These are phyloP conservation scores for Brachylomia viminalis DNA, from an alignment of 2,888 invertebrate genomes.

Conservation along the genomic window DNA sequence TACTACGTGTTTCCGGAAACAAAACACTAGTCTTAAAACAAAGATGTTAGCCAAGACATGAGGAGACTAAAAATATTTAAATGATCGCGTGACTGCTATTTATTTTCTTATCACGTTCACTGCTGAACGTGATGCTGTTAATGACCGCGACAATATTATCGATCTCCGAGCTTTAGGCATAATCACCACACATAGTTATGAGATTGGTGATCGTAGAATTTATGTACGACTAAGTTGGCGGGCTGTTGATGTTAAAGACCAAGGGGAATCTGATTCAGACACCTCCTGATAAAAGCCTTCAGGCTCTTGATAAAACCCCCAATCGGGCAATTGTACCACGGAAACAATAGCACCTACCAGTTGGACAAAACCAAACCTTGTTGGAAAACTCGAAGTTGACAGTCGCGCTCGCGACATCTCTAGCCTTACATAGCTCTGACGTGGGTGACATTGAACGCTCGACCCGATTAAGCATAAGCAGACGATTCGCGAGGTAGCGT, in stretches of 20 bases:
- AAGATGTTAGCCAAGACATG: not conserved
- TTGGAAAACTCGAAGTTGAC: constrained; percentile 19
- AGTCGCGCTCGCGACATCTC: constrained; percentile 63
- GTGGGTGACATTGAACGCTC: constrained; percentile 85
- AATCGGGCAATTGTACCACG: not conserved
- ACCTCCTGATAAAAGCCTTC: not conserved
- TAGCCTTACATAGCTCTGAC: constrained; percentile 64
- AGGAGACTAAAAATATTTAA: not conserved
- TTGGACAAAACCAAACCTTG: not conserved
- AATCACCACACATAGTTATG: not conserved
- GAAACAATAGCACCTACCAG: not conserved
- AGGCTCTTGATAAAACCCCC: not conserved
- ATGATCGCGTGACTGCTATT: not conserved
- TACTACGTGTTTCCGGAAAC: not conserved
- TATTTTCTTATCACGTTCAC: constrained; percentile 19
- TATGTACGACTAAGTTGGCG: not conserved
- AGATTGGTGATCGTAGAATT: not conserved
- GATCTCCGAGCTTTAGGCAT: not conserved
- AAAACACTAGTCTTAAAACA: constrained; percentile 4
- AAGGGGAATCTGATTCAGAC: not conserved
- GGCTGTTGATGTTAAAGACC: not conserved
- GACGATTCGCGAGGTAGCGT: constrained; percentile 82
- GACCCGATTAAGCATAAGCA: constrained; percentile 85
- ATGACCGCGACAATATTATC: not conserved
- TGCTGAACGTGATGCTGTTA: constrained; percentile 1